Evolutionary conservation across 2,113 vertebrate species (phyloP), one percentile per base, ranked within the genome.

Genomic region (Dicentrarchus labrax): DNA sequence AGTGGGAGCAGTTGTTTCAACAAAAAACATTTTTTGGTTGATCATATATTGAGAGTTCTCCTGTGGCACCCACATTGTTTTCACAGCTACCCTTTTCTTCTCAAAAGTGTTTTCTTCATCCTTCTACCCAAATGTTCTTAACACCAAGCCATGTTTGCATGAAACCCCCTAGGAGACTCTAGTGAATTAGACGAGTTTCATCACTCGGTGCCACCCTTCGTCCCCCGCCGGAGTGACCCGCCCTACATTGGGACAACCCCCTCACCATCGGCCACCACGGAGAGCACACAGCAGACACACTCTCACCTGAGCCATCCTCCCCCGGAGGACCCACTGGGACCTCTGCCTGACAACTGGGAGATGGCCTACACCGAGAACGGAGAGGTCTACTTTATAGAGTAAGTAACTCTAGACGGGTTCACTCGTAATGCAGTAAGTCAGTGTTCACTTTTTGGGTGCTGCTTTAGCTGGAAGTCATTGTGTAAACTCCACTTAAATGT

Each of bases 331-430:
- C 96, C 95, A 57, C 95, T 97, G 95, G 98, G 97, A 94, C 97
- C 97, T 95, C 96, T 99, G 95, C 98, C 98, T 16, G 97, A 98
- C 77, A 99, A 98, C 96, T 99, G 98, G 98, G 98, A 99, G 97
- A 99, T 99, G 98, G 98, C 98, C 94, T 99, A 98, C 96, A 99
- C 98, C 2, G 98, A 99, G 96, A 99, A 96, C 3, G 98, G 98
- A 94, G 98, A 99, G 98, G 98, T 99, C 97, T 99, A 99, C 96
- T 99, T 97, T 90, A 99, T 99, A 97, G 98, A 99, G 98, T 99
- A 96, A 93, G 96, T 94, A 72, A 69, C 22, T 6, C 62, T 47
- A 19, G 8, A 56, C 2, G 2, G 12, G 15, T 38, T 15, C 53
- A 10, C 17, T 8, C 2, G 0, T 24, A 9, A 10, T 43, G 8